phyloP scores from a whole-genome alignment of 2,888 invertebrate species.

The Limenitis camilla region DNA sequence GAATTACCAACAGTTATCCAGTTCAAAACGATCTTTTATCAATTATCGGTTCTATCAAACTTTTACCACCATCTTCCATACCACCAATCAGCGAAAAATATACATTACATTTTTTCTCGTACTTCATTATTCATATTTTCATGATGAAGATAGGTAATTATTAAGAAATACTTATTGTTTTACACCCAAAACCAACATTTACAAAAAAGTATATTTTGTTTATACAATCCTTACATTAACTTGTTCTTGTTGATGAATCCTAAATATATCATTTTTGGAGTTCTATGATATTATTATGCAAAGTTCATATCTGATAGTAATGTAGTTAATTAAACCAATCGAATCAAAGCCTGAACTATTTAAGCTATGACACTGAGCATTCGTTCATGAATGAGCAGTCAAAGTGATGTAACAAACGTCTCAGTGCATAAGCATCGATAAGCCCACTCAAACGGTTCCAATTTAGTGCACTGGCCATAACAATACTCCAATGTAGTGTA shows the following conservation, averaged over 20 bases:
- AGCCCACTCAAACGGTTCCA: slow-evolving; percentile 20
- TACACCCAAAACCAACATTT: too few relatives aligned
- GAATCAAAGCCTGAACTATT: slow-evolving; percentile 9
- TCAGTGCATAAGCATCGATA: slow-evolving; percentile 22
- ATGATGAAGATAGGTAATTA: neutral
- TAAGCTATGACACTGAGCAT: slow-evolving; percentile 18
- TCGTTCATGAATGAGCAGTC: slow-evolving; percentile 37
- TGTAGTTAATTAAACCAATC: slow-evolving; percentile 1
- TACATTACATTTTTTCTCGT: too few relatives aligned
- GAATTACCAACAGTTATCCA: too few relatives aligned
- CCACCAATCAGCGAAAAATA: too few relatives aligned
- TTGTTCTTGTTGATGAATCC: too few relatives aligned
- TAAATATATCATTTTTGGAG: too few relatives aligned
- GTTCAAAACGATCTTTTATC: too few relatives aligned
- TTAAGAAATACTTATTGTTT: neutral
- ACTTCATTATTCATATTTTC: neutral
- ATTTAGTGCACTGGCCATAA: slow-evolving; percentile 19
- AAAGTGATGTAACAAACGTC: slow-evolving; percentile 30
- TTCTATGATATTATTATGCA: too few relatives aligned
- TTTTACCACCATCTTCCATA: too few relatives aligned
- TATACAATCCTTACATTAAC: too few relatives aligned
- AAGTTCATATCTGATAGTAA: neutral
- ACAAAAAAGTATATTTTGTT: too few relatives aligned
- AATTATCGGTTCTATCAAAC: neutral
- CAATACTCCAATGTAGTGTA: slow-evolving; percentile 7